Conservation (phyloP, 2,797 vertebrate species). For the Sebastes minor region DNA sequence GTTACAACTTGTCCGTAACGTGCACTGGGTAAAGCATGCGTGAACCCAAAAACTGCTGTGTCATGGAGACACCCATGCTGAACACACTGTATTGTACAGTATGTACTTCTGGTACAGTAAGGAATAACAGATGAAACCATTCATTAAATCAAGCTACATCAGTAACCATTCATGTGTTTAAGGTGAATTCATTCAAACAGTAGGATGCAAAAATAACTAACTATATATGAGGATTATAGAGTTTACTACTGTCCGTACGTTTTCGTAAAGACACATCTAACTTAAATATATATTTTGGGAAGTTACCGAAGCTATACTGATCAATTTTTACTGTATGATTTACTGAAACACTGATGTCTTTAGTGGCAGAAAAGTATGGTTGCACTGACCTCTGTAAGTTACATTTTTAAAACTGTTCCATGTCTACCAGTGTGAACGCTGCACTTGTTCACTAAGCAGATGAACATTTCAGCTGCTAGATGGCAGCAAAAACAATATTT, state of each 20-base stretch:
- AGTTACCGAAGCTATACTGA: not conserved
- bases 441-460: not conserved
- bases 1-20: not conserved
- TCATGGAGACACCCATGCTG: not conserved
- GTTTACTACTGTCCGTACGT: rapidly evolving
- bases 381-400: not conserved
- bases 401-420: not conserved
- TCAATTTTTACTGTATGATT: rapidly evolving
- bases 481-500: not conserved
- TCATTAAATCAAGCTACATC: not conserved
- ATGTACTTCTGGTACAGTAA: not conserved
- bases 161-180: not conserved
- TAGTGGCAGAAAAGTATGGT: not conserved
- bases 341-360: not conserved
- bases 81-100: not conserved
- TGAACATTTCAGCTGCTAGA: not conserved
- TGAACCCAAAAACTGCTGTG: not conserved
- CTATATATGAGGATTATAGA: not conserved
- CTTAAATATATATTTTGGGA: not conserved
- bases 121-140: not conserved
- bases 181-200: not conserved
- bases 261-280: not conserved
- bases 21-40: no score
- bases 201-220: not conserved
- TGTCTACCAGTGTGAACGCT: slow-evolving; percentile 36